These are phyloP conservation scores for Drosophila kuntzei DNA, from an alignment of 2,888 invertebrate genomes.

Conservation along the genomic window DNA sequence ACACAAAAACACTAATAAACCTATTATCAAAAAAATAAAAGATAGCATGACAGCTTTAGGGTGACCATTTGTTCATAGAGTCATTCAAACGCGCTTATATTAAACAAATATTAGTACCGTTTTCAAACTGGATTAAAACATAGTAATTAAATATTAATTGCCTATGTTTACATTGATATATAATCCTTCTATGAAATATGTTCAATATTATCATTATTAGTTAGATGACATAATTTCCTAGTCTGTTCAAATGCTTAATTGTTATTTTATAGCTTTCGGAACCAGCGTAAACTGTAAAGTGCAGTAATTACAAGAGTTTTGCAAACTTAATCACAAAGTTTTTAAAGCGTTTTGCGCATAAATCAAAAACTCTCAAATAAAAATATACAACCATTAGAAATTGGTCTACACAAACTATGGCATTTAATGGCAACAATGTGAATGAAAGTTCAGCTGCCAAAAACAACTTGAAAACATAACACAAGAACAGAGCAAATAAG, in stretches of 20 bases:
- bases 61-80: neutral
- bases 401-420: slow-evolving; percentile 36
- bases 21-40: no score
- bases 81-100: neutral
- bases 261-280: slow-evolving; percentile 11
- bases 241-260: slow-evolving; percentile 3
- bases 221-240: neutral
- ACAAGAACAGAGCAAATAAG: slow-evolving; percentile 29
- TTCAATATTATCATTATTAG: neutral
- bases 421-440: slow-evolving; percentile 50
- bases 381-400: slow-evolving; percentile 18
- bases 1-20: no score
- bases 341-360: slow-evolving; percentile 21
- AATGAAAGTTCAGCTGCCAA: slow-evolving; percentile 38
- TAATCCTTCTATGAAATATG: neutral
- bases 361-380: slow-evolving; percentile 19
- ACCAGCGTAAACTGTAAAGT: slow-evolving; percentile 9
- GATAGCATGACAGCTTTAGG: no score
- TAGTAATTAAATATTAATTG: neutral
- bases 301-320: slow-evolving; percentile 32
- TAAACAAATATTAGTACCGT: neutral
- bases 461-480: slow-evolving; percentile 26
- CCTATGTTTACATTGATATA: neutral
- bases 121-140: neutral
- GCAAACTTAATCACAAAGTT: slow-evolving; percentile 29